These are phyloP conservation scores for Temnothorax nylanderi DNA, from an alignment of 1,140 invertebrate genomes.

Conservation along the genomic window DNA sequence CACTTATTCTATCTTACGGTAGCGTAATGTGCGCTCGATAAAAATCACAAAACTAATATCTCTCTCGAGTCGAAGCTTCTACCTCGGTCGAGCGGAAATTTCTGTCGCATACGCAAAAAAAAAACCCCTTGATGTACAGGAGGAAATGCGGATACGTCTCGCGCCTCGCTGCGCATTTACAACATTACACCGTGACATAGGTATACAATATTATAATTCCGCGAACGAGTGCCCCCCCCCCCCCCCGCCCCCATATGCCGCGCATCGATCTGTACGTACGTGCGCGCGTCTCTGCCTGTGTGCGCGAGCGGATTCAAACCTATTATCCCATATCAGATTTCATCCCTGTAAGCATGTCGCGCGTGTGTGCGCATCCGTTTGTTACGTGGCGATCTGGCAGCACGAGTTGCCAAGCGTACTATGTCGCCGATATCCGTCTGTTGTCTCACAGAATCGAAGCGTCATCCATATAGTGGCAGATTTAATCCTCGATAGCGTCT, in stretches of 20 bases:
- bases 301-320: conserved; percentile 28
- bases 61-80: neutral
- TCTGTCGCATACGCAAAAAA: neutral
- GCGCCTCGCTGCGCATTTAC: conserved; percentile 6
- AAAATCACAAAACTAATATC: conserved; percentile 31
- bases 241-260: too few relatives aligned
- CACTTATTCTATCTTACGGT: neutral
- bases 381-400: conserved; percentile 24
- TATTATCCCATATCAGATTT: conserved; percentile 50
- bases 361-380: conserved; percentile 39
- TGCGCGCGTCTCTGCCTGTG: too few relatives aligned
- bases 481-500: neutral
- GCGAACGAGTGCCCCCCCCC: neutral
- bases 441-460: neutral
- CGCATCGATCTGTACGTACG: neutral
- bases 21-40: neutral
- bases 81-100: conserved; percentile 23
- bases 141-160: neutral
- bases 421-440: conserved; percentile 24
- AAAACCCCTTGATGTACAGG: neutral
- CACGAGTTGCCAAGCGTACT: conserved; percentile 21
- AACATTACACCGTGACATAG: neutral
- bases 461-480: neutral
- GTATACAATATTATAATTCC: conserved; percentile 31
- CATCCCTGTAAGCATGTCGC: conserved; percentile 37